A percentile compares a stretch with the other conserved stretches of the same genome.
Evolutionary conservation across 2,797 vertebrate genomes (phyloP).

Genomic region (Cirrhinus molitorella): DNA sequence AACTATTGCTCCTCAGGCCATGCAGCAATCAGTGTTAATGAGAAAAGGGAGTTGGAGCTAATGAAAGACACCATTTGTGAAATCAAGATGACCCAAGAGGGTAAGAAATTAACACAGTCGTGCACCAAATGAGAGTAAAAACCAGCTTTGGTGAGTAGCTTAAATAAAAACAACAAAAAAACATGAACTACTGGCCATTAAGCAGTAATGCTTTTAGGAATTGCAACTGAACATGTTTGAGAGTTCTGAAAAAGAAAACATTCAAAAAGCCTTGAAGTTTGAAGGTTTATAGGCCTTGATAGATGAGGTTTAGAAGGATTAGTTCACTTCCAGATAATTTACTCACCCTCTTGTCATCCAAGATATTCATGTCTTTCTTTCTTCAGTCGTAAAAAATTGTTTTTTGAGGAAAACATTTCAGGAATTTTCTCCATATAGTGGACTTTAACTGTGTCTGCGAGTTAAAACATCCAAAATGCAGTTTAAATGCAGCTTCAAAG

Average conservation of each 20-base stretch:
- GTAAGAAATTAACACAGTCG: background rate
- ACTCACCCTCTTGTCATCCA: no score
- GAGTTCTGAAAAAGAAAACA: background rate
- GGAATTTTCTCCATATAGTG: no score
- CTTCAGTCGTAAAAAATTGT: no score
- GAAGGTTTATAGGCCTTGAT: background rate
- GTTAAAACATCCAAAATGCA: no score
- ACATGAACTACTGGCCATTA: background rate
- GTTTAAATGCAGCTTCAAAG: no score
- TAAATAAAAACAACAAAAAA: background rate
- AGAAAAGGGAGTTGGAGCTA: conserved; percentile 24
- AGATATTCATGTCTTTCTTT: no score
- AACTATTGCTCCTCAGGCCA: conserved; percentile 8
- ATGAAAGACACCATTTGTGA: conserved; percentile 28
- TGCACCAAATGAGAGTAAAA: background rate
- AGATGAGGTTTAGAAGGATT: background rate
- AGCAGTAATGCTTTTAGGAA: background rate
- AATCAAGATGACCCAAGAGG: conserved; percentile 27
- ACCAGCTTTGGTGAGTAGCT: background rate
- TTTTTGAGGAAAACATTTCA: no score
- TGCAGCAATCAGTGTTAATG: conserved; percentile 15
- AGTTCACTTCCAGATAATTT: no score
- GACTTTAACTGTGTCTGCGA: no score
- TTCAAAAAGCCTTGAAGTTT: background rate
- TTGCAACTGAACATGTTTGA: background rate